Base-by-base conservation (phyloP, 2,888 invertebrate species). In the Hydroisotoma schaefferi region DNA sequence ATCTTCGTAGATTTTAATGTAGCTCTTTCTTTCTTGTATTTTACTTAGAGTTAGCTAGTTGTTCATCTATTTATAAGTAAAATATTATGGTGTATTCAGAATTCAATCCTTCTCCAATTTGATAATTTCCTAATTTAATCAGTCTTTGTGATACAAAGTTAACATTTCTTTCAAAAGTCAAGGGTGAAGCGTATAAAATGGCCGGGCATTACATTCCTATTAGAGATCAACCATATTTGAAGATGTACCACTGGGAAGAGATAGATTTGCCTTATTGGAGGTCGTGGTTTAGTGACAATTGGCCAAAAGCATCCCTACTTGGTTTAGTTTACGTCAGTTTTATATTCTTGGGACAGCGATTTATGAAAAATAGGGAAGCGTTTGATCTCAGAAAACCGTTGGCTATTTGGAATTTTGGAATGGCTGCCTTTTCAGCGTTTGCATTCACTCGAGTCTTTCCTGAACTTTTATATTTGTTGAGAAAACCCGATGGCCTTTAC, bases 261-360 rank as follows among this genome's bases (percentile, higher is more conserved):
- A 61, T 67, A 29, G 62, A 67, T 37, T 58, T 64, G 18, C 62
- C 62, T 6, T 64, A 49, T 40, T 67, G 67, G 67, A 51, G 63
- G 53, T 51, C 63, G 29, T 64, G 63, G 63, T 61, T 67, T 29
- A 49, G 56, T 20, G 51, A 59, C 18, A 59, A 64, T 54, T 67
- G 67, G 67, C 26, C 49, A 15, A 46, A 43, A 22, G 58, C 57
- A 52, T 23, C 61, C 20, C 53, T 56, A 22, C 48, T 59, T 15
- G 59, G 56, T n/a, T 44, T 55, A 15, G n/a, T 37, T 2, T 67
- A 67, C 29, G 55, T 67, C 2, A 28, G 48, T 18, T 47, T 57
- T 12, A 64, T 67, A 26, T 67, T 61, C 37, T 29, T 55, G 10
- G 54, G 55, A 8, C 59, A 64, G 27, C 44, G 49, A 26, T 26